These are phyloP conservation scores for Actinopyga echinites DNA, from an alignment of 53 echinoderm and acorn worm species.

Conservation along the genomic window DNA sequence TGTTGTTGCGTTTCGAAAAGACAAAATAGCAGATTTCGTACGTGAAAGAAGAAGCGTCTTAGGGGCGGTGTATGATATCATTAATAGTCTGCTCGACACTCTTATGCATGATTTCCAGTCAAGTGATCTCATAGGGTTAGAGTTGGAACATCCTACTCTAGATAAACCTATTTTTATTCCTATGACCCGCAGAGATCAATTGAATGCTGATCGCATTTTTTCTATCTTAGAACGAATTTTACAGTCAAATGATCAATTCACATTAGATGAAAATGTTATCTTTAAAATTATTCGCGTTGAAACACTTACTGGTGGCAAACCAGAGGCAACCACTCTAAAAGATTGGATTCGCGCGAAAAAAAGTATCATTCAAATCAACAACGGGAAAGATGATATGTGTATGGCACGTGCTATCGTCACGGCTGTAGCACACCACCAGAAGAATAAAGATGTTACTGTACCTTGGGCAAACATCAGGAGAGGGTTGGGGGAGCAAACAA, in stretches of 20 bases:
- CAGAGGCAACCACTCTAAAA: background rate
- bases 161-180: no score
- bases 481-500: background rate
- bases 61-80: background rate
- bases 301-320: background rate
- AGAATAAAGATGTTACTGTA: background rate
- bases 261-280: background rate
- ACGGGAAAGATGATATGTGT: slow-evolving; percentile 4
- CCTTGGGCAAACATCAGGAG: background rate
- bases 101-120: background rate
- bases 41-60: background rate
- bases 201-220: slow-evolving; percentile 5
- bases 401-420: slow-evolving; percentile 14
- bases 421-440: background rate
- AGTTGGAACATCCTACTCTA: background rate
- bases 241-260: slow-evolving; percentile 3
- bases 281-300: background rate
- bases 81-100: background rate
- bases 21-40: background rate
- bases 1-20: background rate
- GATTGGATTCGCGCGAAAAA: background rate
- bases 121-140: slow-evolving; percentile 3
- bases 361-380: background rate
- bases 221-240: background rate
- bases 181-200: slow-evolving; percentile 7